Percentiles rank a stretch among this genome's conserved stretches.
phyloP scores from a whole-genome alignment of 1,140 invertebrate genomes.

The Ooceraea biroi region DNA sequence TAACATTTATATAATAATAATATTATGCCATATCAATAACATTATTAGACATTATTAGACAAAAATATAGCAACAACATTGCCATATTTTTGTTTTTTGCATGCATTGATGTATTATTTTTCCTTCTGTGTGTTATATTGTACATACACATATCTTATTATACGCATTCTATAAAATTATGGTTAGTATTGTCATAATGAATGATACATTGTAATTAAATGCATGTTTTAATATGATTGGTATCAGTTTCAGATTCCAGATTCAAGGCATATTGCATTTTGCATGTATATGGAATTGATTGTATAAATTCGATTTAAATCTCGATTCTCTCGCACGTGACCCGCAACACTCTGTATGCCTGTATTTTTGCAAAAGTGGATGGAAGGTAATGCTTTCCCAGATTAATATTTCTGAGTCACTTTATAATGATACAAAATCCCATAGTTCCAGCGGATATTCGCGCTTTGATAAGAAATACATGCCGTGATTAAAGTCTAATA shows the following conservation, averaged over 20 bases:
- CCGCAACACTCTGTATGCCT: background rate
- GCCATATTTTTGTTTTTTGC: too few relatives aligned
- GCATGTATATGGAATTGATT: background rate
- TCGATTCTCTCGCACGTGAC: background rate
- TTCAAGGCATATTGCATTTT: background rate
- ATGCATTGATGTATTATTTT: too few relatives aligned
- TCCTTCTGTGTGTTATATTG: too few relatives aligned
- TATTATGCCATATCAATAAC: too few relatives aligned
- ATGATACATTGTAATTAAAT: too few relatives aligned
- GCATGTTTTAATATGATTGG: background rate
- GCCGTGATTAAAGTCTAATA: background rate
- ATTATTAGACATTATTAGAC: too few relatives aligned
- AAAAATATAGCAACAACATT: too few relatives aligned
- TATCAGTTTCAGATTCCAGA: background rate
- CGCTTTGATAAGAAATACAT: background rate
- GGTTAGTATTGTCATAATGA: too few relatives aligned
- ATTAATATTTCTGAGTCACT: background rate
- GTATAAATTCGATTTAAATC: background rate
- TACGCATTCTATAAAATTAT: too few relatives aligned
- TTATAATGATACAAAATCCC: background rate
- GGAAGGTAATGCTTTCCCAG: too few relatives aligned
- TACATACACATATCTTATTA: too few relatives aligned
- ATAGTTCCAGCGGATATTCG: background rate
- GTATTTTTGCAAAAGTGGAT: background rate
- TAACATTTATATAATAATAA: too few relatives aligned